Base-by-base conservation (phyloP, 2,888 invertebrate species). In the Epicampocera succincta region DNA sequence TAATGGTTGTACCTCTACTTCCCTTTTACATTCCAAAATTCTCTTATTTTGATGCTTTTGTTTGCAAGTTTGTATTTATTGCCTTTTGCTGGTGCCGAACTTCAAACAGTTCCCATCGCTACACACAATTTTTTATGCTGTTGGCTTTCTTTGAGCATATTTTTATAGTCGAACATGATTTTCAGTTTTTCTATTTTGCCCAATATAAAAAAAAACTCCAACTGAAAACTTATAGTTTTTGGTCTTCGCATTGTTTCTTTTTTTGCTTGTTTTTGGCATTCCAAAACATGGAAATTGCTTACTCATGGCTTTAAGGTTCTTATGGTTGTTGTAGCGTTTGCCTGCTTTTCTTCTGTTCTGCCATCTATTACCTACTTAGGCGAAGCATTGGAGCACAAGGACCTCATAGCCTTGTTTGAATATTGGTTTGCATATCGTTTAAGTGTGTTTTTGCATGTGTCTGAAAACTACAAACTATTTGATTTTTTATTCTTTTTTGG, bases 191-290 rank as follows among this genome's bases (percentile, higher is more conserved):
- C 4, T 12, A 42, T 25, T 56, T 38, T 40, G 17, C 15, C 33
- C 6, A 33, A 8, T 1, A 33, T 8, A 33, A 33, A 33, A 15
- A 58, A 65, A 29, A 80, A 85, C 78, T 83, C n/a, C n/a, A n/a
- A n/a, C n/a, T n/a, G n/a, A n/a, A n/a, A n/a, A n/a, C n/a, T 86
- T 85, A 17, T 61, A 68, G 33, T 40, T 48, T 78, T 65, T 71
- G 56, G 48, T 54, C 58, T 77, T 74, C 44, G 68, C 71, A 48
- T 58, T 11, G 38, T 60, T 71, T 66, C n/a, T n/a, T n/a, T n/a
- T n/a, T n/a, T n/a, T n/a, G n/a, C n/a, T n/a, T n/a, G n/a, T n/a
- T 75, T 71, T 61, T 72, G 54, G 78, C 66, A 69, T 71, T 75
- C 66, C 60, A 54, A 78, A 82, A 78, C 48, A 65, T 66, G 66